Evolutionary conservation across 2,888 invertebrate genomes (phyloP).

Genomic region (Drosophila meridionalis): DNA sequence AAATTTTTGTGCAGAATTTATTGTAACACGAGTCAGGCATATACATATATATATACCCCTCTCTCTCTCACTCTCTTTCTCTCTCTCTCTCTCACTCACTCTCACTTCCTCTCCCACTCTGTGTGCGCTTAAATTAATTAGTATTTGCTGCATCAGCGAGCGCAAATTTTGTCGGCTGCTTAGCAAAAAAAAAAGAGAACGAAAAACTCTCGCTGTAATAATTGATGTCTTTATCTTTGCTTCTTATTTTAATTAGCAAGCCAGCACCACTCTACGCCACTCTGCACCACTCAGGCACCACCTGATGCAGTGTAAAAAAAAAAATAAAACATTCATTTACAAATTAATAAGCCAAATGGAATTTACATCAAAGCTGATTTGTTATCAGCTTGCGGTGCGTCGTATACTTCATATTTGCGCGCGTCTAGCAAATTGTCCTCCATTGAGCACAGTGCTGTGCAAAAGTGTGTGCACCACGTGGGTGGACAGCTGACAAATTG

Average conservation of each 20-base stretch:
- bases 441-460: neutral
- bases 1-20: slow-evolving; percentile 22
- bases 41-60: neutral
- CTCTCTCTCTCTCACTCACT: neutral
- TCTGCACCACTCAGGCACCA: neutral
- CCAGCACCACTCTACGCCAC: slow-evolving; percentile 8
- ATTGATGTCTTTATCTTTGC: slow-evolving; percentile 60
- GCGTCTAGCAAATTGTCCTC: neutral
- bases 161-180: slow-evolving; percentile 25
- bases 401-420: slow-evolving; percentile 30
- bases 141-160: slow-evolving; percentile 61
- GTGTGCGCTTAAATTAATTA: slow-evolving; percentile 58
- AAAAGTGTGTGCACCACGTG: neutral
- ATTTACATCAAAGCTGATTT: slow-evolving; percentile 31
- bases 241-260: slow-evolving; percentile 54
- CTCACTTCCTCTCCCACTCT: neutral
- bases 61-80: neutral
- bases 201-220: slow-evolving; percentile 40
- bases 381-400: slow-evolving; percentile 19
- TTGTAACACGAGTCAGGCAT: slow-evolving; percentile 19
- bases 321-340: slow-evolving; percentile 2
- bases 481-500: too few relatives aligned
- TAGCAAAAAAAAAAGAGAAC: neutral
- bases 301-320: slow-evolving; percentile 18
- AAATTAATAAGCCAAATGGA: slow-evolving; percentile 30